A percentile compares a stretch with the other conserved stretches of the same genome.
These are phyloP conservation scores for Tridacna crocea DNA, from an alignment of 2,888 invertebrate species.

Conservation along the genomic window DNA sequence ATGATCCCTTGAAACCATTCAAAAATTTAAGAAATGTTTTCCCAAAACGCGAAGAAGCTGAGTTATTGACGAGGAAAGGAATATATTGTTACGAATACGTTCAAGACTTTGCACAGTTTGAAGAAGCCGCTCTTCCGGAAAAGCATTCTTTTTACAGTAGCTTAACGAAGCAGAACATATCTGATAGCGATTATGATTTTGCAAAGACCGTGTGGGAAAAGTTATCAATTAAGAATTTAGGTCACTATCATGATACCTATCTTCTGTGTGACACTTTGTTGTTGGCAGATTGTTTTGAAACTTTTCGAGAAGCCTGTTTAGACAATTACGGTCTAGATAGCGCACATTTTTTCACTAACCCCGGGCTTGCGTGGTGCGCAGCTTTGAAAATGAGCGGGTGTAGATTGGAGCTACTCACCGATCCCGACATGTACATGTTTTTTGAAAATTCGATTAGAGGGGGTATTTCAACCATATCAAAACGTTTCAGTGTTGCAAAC, in stretches of 20 bases:
- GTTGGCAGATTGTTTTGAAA: slow-evolving; percentile 8
- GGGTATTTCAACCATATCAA: background rate
- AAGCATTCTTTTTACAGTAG: slow-evolving; percentile 23
- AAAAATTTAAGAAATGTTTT: background rate
- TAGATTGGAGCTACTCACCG: slow-evolving; percentile 3
- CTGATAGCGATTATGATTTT: slow-evolving; percentile 15
- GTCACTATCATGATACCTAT: slow-evolving; percentile 16
- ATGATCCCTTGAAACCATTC: slow-evolving; percentile 1
- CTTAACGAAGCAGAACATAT: slow-evolving; percentile 1
- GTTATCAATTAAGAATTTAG: slow-evolving; percentile 7
- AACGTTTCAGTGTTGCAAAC: slow-evolving; percentile 7
- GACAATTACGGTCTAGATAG: background rate
- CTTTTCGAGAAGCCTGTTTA: slow-evolving; percentile 7
- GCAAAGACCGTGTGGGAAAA: slow-evolving; percentile 20
- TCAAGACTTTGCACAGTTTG: slow-evolving; percentile 2
- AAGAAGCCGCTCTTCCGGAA: slow-evolving; percentile 11
- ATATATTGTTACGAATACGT: slow-evolving; percentile 34
- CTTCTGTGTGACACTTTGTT: background rate
- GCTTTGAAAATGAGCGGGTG: slow-evolving; percentile 11
- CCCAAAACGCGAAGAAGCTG: slow-evolving; percentile 2
- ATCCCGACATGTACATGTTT: slow-evolving; percentile 23
- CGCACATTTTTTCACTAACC: slow-evolving; percentile 4
- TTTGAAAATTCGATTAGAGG: slow-evolving; percentile 10
- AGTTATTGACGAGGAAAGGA: slow-evolving; percentile 19
- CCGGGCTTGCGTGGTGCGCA: slow-evolving; percentile 9